Base-by-base conservation (phyloP, 2,797 vertebrate species). In the Syngnathus rostellatus region DNA sequence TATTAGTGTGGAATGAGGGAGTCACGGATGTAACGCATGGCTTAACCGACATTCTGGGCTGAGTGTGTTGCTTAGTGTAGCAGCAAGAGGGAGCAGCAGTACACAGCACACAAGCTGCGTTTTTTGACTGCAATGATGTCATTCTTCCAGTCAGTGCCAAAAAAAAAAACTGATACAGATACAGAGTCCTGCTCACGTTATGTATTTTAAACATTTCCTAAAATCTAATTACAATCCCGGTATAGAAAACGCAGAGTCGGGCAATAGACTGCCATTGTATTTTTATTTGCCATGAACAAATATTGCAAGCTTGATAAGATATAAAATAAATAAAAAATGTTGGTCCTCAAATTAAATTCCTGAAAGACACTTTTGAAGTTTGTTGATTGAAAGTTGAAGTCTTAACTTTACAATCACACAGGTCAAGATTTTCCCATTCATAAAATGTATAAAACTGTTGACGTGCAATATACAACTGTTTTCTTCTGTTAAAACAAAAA, bases 31-130 rank as follows among this genome's bases (percentile, higher is more conserved):
- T 61, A 41, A n/a, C 39, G 14, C 5, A 39, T 21, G n/a, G 59
- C 39, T 41, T 19, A 61, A 12, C 39, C 37, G 11, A 23, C 39
- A 41, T 5, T 43, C 40, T 25, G 38, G 19, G 19, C 10, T 23
- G 39, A 61, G 39, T 61, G 58, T 61, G 38, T 41, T 62, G 60
- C 60, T 62, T 45, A 16, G 17, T 62, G 19, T 45, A 23, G 60
- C 60, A 62, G 60, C 60, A 62, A 62, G 60, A 62, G 60, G 60
- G 60, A 62, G 60, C 60, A 62, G 60, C 60, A 62, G 60, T 62
- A 41, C 59, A 41, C 17, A 61, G 59, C 38, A 40, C 21, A n/a
- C 60, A 25, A 43, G 12, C 60, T 62, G 10, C 58, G 14, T 16
- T 64, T 63, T 50, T 39, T 64, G 63, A 51, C 46, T 64, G 48